Evolutionary conservation across 2,113 vertebrate species (phyloP), one percentile per base, ranked within the genome.

Genomic region (Muscicapa adusta): DNA sequence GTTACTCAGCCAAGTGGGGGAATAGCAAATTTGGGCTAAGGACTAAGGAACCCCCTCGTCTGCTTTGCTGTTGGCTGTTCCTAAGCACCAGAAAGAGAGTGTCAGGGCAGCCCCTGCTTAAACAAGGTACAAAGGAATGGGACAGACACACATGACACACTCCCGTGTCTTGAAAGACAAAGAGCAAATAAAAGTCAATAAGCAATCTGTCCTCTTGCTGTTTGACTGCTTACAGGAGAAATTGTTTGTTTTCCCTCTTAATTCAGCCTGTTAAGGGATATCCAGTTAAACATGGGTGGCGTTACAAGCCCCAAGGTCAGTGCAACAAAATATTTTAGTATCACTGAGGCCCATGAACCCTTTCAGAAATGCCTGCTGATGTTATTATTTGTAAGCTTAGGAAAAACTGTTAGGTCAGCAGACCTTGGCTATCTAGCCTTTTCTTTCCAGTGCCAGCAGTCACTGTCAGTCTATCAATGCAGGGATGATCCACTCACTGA

Each of bases 361-460:
- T 73, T 36, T 53, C 50, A 84, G 60, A 84, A 80, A 48, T 18
- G 23, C 45, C 42, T 70, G 45, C 14, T 80, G 45, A 31, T 72
- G 43, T n/a, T 68, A 20, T 74, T 54, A 63, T 43, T 76, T 68
- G 50, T 45, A 70, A 79, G 29, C 43, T 78, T 65, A 29, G 66
- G 18, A 68, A 60, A 31, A 31, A 18, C 1, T 3, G 22, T 38
- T 47, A 53, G 29, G 36, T 79, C 38, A 58, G 79, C 75, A 89
- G 43, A 20, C 0, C 0, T 8, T 56, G 58, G 34, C 53, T 79
- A 2, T 40, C 3, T 3, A 63, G 45, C 40, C 62, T 79, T 58
- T 8, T 34, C 6, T 11, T 61, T 70, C 33, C 31, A 33, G 36
- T 84, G 73, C 57, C 5, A 4, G 66, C 48, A 25, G 33, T 29